Conservation (phyloP, 2,797 vertebrate species). For the Pseudochromis fuscus region DNA sequence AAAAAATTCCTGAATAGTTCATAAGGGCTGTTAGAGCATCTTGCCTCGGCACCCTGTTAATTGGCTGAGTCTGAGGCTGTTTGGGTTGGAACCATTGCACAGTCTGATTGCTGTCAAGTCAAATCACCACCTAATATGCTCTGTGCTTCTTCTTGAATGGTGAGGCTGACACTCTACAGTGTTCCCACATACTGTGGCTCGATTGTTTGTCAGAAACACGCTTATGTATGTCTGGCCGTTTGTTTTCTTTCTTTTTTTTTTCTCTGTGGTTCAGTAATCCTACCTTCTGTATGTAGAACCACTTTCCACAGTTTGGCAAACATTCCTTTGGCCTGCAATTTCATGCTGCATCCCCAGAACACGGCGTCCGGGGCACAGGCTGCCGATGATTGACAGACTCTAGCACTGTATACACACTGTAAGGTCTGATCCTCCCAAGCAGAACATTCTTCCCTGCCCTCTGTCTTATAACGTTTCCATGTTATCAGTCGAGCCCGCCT, state of each 20-base stretch:
- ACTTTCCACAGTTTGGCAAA: constrained; percentile 22
- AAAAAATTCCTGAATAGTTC: constrained; percentile 33
- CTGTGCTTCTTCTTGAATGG: constrained; percentile 38
- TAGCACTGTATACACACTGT: constrained; percentile 35
- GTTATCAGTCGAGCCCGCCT: constrained; percentile 57
- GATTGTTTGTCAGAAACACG: constrained; percentile 27
- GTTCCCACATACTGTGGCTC: constrained; percentile 18
- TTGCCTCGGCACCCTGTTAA: constrained; percentile 51
- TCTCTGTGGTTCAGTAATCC: constrained; percentile 37
- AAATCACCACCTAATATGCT: constrained; percentile 59
- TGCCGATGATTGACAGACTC: constrained; percentile 53
- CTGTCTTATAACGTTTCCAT: constrained; percentile 36
- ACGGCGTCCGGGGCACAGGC: constrained; percentile 1
- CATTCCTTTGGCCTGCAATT: constrained; percentile 31
- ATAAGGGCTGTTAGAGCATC: constrained; percentile 45
- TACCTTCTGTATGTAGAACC: constrained; percentile 15
- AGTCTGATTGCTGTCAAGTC: constrained; percentile 64
- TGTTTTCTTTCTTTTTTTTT: constrained; percentile 2
- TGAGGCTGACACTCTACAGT: constrained; percentile 7
- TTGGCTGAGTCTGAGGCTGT: constrained; percentile 50
- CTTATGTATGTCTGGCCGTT: constrained; percentile 2
- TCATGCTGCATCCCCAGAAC: constrained; percentile 25
- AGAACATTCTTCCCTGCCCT: constrained; percentile 52
- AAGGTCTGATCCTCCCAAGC: constrained; percentile 39
- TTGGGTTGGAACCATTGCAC: constrained; percentile 42